Evolutionary conservation across 64 coral and sea anemone species (phyloP).

Genomic region (Exaiptasia diaphana): DNA sequence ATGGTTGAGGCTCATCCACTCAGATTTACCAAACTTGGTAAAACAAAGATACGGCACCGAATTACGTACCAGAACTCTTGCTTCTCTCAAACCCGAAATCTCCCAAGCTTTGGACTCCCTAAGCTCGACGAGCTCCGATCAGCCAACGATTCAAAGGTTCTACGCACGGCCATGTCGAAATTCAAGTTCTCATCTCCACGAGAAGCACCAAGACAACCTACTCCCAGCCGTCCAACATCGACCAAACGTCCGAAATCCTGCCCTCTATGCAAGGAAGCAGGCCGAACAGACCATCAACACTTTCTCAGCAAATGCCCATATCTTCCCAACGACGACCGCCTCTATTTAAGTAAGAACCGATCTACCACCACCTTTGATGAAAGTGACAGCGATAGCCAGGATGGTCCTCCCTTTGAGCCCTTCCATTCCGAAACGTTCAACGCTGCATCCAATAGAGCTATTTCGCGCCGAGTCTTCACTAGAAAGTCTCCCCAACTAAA

Average conservation of each 20-base stretch:
- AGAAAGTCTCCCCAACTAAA: background rate
- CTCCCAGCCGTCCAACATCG: background rate
- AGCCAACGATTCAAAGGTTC: background rate
- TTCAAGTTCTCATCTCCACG: background rate
- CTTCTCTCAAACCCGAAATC: background rate
- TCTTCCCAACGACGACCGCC: background rate
- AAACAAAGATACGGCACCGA: slow-evolving; percentile 5
- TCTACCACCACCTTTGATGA: background rate
- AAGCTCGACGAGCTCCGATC: background rate
- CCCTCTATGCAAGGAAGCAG: slow-evolving; percentile 3
- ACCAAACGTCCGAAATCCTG: too few relatives aligned
- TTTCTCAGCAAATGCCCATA: slow-evolving; percentile 4
- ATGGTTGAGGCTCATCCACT: slow-evolving; percentile 13
- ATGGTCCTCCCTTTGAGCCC: background rate
- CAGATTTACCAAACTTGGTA: background rate
- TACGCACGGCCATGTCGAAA: background rate
- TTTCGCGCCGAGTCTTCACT: background rate
- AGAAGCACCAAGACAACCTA: background rate
- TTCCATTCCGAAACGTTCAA: background rate
- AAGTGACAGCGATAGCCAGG: background rate
- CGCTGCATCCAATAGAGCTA: background rate
- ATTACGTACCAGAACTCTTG: background rate
- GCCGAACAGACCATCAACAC: background rate
- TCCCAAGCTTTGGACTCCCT: background rate
- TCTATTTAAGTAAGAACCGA: background rate